Evolutionary conservation across 1,140 invertebrate species (phyloP).

Genomic region (Oreohelix idahoensis): DNA sequence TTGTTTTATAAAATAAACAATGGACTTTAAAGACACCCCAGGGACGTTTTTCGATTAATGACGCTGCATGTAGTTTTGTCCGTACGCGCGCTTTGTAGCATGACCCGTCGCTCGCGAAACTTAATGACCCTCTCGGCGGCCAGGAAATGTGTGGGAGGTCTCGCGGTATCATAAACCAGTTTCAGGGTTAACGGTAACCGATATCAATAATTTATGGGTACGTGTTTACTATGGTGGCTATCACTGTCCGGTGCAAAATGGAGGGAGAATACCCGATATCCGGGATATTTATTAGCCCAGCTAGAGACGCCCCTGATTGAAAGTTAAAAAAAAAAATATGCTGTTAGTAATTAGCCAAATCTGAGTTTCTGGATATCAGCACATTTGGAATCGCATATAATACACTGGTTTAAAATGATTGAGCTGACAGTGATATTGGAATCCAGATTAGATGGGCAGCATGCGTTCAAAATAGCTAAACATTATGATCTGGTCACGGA

Average conservation of each 20-base stretch:
- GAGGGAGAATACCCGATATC: not conserved
- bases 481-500: too few relatives aligned
- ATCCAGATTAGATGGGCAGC: too few relatives aligned
- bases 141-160: not conserved
- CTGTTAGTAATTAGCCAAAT: too few relatives aligned
- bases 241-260: not conserved
- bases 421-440: too few relatives aligned
- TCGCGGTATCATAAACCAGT: conserved; percentile 11
- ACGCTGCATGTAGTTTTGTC: not conserved
- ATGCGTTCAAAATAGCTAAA: too few relatives aligned
- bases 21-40: not conserved
- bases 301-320: too few relatives aligned
- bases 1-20: not conserved
- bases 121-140: not conserved
- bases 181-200: not conserved
- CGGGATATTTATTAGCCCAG: too few relatives aligned
- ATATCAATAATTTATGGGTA: not conserved
- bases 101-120: not conserved
- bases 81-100: not conserved
- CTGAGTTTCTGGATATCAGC: too few relatives aligned
- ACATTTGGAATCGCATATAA: too few relatives aligned
- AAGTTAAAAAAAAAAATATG: too few relatives aligned
- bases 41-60: not conserved
- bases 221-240: not conserved
- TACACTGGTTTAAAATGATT: too few relatives aligned